phyloP scores from a whole-genome alignment of 2,113 vertebrate genomes.

The Ophiodon elongatus region DNA sequence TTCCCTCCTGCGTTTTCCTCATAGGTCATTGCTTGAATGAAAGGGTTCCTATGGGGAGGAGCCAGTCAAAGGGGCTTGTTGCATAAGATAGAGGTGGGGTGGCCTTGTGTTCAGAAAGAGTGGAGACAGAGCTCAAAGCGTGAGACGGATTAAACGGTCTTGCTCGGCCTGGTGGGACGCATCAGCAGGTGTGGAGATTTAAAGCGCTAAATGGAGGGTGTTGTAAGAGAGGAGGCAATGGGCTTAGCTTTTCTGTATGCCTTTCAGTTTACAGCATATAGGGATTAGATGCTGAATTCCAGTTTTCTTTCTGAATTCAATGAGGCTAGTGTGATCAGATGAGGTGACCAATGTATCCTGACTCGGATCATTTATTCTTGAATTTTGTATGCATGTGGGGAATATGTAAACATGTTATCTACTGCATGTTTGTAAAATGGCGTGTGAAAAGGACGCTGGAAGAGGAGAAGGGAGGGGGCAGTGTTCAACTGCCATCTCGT shows the following conservation, averaged over 20 bases:
- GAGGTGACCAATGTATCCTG: background rate
- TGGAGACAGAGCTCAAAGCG: conserved; percentile 19
- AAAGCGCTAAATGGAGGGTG: conserved; percentile 7
- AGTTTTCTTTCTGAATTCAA: background rate
- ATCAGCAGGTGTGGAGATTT: conserved; percentile 52
- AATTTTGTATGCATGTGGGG: background rate
- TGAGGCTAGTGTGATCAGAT: background rate
- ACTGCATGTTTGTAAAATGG: background rate
- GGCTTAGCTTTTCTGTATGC: background rate
- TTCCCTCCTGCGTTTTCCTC: conserved; percentile 33
- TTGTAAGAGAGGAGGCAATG: background rate
- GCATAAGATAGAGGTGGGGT: conserved; percentile 20
- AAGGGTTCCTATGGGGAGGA: conserved; percentile 51
- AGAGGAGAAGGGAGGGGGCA: background rate
- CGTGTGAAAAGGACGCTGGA: background rate
- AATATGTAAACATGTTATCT: background rate
- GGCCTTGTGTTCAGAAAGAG: conserved; percentile 23
- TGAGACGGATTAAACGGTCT: conserved; percentile 35
- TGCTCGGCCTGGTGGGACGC: conserved; percentile 33
- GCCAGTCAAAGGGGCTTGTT: conserved; percentile 38
- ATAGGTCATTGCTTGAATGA: conserved; percentile 30
- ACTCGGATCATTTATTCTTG: background rate
- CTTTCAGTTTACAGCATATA: background rate
- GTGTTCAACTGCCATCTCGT: background rate
- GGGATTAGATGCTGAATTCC: conserved; percentile 1